These are phyloP conservation scores for Drosophila flavopinicola DNA, from an alignment of 2,888 invertebrate genomes.

Conservation along the genomic window DNA sequence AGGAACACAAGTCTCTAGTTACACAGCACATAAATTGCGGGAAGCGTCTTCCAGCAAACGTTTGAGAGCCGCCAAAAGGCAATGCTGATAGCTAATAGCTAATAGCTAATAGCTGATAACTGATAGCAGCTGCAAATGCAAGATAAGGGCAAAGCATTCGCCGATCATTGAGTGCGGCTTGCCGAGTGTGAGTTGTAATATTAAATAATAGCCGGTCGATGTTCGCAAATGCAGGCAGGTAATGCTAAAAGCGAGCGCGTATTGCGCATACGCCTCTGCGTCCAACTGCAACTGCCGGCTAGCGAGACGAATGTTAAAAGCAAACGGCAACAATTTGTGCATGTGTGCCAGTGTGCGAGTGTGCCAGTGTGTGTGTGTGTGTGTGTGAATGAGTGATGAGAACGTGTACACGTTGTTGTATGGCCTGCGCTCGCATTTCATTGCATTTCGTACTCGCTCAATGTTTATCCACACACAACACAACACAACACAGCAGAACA, in stretches of 20 bases:
- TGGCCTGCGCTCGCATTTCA: slow-evolving; percentile 55
- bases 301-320: slow-evolving; percentile 24
- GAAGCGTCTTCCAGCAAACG: background rate
- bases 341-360: slow-evolving; percentile 4
- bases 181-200: slow-evolving; percentile 30
- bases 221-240: slow-evolving; percentile 54
- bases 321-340: slow-evolving; percentile 16
- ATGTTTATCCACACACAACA: slow-evolving; percentile 74
- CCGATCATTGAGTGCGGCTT: slow-evolving; percentile 33
- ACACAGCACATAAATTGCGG: too few species aligned
- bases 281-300: slow-evolving; percentile 35
- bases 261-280: slow-evolving; percentile 74
- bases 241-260: slow-evolving; percentile 55
- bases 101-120: too few species aligned
- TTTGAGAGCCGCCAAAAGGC: background rate
- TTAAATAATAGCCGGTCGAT: slow-evolving; percentile 71
- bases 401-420: slow-evolving; percentile 16
- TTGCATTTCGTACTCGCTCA: slow-evolving; percentile 39
- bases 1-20: slow-evolving; percentile 15
- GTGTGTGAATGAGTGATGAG: slow-evolving; percentile 39
- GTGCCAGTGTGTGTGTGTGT: slow-evolving; percentile 9
- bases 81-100: slow-evolving; percentile 19
- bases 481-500: too few species aligned
- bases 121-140: slow-evolving; percentile 6
- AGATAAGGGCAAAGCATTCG: slow-evolving; percentile 6